phyloP scores from a whole-genome alignment of 2,888 invertebrate species.

The Pyrocoelia pectoralis region DNA sequence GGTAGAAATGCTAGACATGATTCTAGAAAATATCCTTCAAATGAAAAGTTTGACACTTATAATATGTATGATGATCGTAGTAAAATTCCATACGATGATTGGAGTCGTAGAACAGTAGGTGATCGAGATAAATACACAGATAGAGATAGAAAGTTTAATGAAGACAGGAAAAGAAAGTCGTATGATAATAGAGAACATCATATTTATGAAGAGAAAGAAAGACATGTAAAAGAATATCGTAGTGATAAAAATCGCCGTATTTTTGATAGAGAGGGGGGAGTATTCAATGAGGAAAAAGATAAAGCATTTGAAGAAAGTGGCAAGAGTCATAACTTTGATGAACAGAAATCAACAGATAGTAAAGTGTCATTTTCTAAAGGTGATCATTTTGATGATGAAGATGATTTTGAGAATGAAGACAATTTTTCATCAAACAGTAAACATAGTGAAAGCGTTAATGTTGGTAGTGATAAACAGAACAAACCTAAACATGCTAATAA shows the following conservation, averaged over 20 bases:
- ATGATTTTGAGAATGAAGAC: constrained; percentile 17
- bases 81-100: constrained; percentile 11
- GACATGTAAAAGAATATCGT: constrained; percentile 34
- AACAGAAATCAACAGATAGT: neutral
- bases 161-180: constrained; percentile 51
- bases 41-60: constrained; percentile 24
- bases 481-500: neutral
- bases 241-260: constrained; percentile 41
- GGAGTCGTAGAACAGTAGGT: constrained; percentile 8
- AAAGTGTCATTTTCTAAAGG: neutral
- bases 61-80: constrained; percentile 12
- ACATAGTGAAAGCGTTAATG: neutral
- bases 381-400: constrained; percentile 9
- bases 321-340: neutral
- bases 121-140: too few relatives aligned
- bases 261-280: constrained; percentile 36
- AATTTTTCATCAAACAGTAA: neutral
- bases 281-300: constrained; percentile 14
- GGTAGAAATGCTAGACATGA: constrained; percentile 41
- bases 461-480: neutral
- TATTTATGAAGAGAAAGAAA: constrained; percentile 42
- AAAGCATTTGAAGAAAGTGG: neutral
- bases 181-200: constrained; percentile 38
- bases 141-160: constrained; percentile 39
- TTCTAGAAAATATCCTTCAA: constrained; percentile 28